Conservation (phyloP, 2,888 invertebrate species). For the Ligdia adustata region DNA sequence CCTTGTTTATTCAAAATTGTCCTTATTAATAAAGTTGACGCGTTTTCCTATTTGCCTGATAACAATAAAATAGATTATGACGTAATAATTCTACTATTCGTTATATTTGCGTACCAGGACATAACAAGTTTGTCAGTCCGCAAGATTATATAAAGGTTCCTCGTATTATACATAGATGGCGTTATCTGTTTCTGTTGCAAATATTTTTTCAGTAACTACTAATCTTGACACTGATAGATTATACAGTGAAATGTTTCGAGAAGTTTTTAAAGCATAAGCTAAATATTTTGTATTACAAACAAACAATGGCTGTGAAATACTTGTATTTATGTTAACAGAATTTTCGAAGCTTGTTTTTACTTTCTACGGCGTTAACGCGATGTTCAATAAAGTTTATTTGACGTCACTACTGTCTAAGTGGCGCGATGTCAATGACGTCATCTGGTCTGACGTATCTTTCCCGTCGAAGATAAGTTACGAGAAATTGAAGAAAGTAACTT, state of each 20-base stretch:
- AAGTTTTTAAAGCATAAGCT: too few species aligned
- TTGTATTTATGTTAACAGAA: too few species aligned
- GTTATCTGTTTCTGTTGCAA: constrained; percentile 29
- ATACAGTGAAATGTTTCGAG: not conserved
- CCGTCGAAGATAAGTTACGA: constrained; percentile 42
- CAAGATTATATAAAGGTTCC: constrained; percentile 28
- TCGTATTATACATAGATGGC: constrained; percentile 52
- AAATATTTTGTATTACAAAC: not conserved
- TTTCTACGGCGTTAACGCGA: too few species aligned
- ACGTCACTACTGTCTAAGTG: constrained; percentile 50
- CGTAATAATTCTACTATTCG: constrained; percentile 27
- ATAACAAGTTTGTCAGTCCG: constrained; percentile 9
- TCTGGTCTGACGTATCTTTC: constrained; percentile 24
- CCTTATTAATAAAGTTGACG: constrained; percentile 29
- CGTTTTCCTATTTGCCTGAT: constrained; percentile 25
- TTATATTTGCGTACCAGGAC: constrained; percentile 16
- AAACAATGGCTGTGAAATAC: too few species aligned
- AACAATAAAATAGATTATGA: constrained; percentile 38
- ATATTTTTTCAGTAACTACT: not conserved
- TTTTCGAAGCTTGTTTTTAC: too few species aligned
- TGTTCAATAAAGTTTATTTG: too few species aligned
- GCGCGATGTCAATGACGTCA: constrained; percentile 67
- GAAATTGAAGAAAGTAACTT: not conserved
- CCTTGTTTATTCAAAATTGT: constrained; percentile 17
- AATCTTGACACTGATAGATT: constrained; percentile 18